These are phyloP conservation scores for Xyrauchen texanus DNA, from an alignment of 2,113 vertebrate species.

Conservation along the genomic window DNA sequence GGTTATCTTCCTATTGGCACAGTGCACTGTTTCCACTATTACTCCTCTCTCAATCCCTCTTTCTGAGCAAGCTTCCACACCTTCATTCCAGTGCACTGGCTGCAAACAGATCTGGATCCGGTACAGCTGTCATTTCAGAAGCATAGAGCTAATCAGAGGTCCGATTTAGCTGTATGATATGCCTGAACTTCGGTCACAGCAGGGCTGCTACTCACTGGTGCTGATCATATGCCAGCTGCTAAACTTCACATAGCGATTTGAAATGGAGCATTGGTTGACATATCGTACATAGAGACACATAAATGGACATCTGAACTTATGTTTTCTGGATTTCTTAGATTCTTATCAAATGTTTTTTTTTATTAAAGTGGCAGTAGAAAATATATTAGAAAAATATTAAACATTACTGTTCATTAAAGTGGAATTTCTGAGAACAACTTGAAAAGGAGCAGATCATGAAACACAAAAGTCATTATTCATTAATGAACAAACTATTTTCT, in stretches of 20 bases:
- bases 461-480: no score
- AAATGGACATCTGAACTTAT: background rate
- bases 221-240: conserved; percentile 35
- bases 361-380: no score
- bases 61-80: conserved; percentile 22
- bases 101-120: conserved; percentile 49
- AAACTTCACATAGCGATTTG: conserved; percentile 13
- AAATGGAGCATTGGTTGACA: background rate
- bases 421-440: no score
- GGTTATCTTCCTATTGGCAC: conserved; percentile 79
- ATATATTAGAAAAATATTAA: no score
- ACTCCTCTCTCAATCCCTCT: conserved; percentile 10
- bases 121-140: conserved; percentile 45
- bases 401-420: no score
- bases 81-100: conserved; percentile 25
- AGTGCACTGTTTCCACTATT: conserved; percentile 62
- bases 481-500: no score
- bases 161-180: conserved; percentile 19
- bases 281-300: background rate
- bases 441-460: no score
- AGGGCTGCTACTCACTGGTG: background rate
- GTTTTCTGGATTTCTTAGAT: background rate
- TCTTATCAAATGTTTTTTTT: background rate
- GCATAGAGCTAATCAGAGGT: conserved; percentile 36
- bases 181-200: background rate